Conservation (phyloP, 1,140 invertebrate genomes). For the Scaptomyza hsui region DNA sequence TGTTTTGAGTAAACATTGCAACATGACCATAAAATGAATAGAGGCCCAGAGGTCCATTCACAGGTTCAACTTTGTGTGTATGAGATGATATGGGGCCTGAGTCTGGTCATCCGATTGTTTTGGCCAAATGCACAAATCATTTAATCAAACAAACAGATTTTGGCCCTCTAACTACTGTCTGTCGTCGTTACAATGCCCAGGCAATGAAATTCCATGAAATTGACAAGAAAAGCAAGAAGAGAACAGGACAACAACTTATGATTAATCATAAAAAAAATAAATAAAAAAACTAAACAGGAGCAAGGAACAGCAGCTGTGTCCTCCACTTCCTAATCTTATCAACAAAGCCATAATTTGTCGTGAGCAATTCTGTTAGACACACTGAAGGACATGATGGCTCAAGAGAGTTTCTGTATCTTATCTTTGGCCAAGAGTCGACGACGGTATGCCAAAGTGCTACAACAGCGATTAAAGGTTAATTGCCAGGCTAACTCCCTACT, state of each 20-base stretch:
- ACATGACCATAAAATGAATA: conserved; percentile 29
- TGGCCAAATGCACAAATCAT: conserved; percentile 53
- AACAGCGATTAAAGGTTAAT: conserved; percentile 64
- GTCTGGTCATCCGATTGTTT: conserved; percentile 44
- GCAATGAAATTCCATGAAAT: conserved; percentile 59
- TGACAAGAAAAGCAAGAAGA: conserved; percentile 17
- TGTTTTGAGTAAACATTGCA: conserved; percentile 73
- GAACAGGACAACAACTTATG: conserved; percentile 10
- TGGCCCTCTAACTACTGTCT: conserved; percentile 26
- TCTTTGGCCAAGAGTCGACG: conserved; percentile 28
- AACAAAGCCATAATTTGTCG: conserved; percentile 62
- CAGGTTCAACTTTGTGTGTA: conserved; percentile 8
- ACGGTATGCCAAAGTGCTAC: conserved; percentile 65
- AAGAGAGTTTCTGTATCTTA: conserved; percentile 45
- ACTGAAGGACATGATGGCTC: conserved; percentile 8
- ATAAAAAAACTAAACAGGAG: background rate
- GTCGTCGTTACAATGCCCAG: conserved; percentile 21
- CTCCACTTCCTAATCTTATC: conserved; percentile 58
- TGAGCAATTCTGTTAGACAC: conserved; percentile 31
- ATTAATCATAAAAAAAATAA: conserved; percentile 33
- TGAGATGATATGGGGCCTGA: conserved; percentile 22
- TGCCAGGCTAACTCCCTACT: conserved; percentile 12
- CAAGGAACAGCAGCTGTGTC: conserved; percentile 11
- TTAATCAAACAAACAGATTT: conserved; percentile 53
- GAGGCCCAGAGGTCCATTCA: conserved; percentile 25